Conservation (phyloP, 2,888 invertebrate species). For the Brachypterus glaber region DNA sequence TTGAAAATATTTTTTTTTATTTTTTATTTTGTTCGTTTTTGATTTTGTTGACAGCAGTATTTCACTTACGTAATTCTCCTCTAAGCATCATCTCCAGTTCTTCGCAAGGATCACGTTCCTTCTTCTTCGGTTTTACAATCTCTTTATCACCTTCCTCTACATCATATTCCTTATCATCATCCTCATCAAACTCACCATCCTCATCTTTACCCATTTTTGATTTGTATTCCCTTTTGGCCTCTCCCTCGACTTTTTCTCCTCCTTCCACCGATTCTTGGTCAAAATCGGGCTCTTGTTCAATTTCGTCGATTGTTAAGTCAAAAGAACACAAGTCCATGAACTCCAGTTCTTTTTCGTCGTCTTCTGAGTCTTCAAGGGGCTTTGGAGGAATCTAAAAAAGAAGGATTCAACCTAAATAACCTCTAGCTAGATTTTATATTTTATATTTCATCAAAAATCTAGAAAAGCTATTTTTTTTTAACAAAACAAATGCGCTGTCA, state of each 20-base stretch:
- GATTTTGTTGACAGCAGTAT: too few species aligned
- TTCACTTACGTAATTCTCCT: too few species aligned
- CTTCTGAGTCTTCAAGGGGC: constrained; percentile 41
- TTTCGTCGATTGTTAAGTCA: constrained; percentile 35
- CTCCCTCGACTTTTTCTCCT: constrained; percentile 30
- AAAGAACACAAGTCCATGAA: constrained; percentile 35
- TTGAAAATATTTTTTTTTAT: too few species aligned
- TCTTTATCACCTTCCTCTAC: background rate
- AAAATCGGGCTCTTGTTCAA: constrained; percentile 23
- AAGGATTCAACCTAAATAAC: too few species aligned
- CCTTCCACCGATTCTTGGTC: constrained; percentile 12
- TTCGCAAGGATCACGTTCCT: background rate
- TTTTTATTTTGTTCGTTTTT: too few species aligned
- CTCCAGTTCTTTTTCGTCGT: constrained; percentile 27
- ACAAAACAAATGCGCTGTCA: too few species aligned
- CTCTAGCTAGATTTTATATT: too few species aligned
- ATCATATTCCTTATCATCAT: background rate
- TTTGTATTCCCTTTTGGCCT: constrained; percentile 32
- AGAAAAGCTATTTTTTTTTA: too few species aligned
- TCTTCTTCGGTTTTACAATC: background rate
- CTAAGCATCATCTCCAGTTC: background rate
- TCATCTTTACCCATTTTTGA: background rate
- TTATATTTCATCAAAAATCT: too few species aligned
- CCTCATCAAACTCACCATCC: background rate
- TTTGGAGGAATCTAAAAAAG: constrained; percentile 20